Evolutionary conservation across 2,113 vertebrate genomes (phyloP).

Genomic region (Pleuronectes platessa): DNA sequence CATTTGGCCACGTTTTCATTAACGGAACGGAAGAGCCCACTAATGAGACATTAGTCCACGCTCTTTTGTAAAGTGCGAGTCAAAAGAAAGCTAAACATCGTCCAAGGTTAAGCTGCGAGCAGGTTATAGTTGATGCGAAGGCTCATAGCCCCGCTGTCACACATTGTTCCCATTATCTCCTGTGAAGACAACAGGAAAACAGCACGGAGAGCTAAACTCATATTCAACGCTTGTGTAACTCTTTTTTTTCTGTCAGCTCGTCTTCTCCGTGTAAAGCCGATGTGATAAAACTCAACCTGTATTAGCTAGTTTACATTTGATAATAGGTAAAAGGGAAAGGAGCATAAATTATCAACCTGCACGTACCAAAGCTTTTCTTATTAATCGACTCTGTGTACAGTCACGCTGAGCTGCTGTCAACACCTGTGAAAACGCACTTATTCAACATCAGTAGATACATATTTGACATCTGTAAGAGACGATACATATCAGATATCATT

Average conservation of each 20-base stretch:
- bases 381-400: not conserved
- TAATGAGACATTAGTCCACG: slow-evolving; percentile 58
- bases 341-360: not conserved
- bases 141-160: slow-evolving; percentile 22
- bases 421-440: not conserved
- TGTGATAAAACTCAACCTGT: not conserved
- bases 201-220: not conserved
- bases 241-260: not conserved
- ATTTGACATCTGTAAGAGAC: not conserved
- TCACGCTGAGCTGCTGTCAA: not conserved
- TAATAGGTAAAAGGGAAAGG: not conserved
- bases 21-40: slow-evolving; percentile 47
- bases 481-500: not conserved
- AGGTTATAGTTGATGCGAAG: slow-evolving; percentile 61
- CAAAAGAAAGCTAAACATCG: slow-evolving; percentile 63
- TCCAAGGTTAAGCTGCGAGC: slow-evolving; percentile 67
- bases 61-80: slow-evolving; percentile 54
- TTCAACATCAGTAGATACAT: not conserved
- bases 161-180: not conserved
- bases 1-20: slow-evolving; percentile 64
- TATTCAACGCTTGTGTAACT: slow-evolving; percentile 5
- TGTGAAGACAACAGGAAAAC: slow-evolving; percentile 30
- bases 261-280: not conserved
- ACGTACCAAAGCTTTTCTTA: not conserved
- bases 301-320: not conserved